phyloP scores from a whole-genome alignment of 1,140 invertebrate species.

The Drosophila miranda region DNA sequence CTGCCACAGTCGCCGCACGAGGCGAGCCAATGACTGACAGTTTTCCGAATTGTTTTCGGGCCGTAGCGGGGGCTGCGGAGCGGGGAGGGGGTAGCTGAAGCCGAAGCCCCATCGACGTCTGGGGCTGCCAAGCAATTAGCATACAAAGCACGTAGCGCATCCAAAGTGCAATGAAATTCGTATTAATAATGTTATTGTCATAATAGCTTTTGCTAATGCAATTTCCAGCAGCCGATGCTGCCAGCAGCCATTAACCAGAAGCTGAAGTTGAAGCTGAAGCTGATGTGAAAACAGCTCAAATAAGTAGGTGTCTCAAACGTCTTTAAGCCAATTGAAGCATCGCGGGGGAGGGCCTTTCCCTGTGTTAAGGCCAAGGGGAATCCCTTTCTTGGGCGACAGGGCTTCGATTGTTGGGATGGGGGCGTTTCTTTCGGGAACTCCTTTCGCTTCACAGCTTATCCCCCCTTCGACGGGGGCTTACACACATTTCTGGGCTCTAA shows the following conservation, averaged over 20 bases:
- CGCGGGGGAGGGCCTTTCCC: background rate
- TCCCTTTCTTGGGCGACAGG: too few relatives aligned
- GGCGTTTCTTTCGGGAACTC: background rate
- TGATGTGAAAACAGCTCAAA: too few relatives aligned
- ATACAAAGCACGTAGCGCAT: slow-evolving; percentile 70
- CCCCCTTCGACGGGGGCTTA: slow-evolving; percentile 24
- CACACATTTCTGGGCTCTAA: slow-evolving; percentile 49
- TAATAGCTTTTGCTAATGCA: slow-evolving; percentile 35
- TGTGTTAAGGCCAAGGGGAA: too few relatives aligned
- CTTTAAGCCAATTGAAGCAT: slow-evolving; percentile 32
- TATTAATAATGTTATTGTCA: slow-evolving; percentile 61
- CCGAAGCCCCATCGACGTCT: slow-evolving; percentile 5
- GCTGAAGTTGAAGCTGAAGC: slow-evolving; percentile 1
- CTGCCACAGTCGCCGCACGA: background rate
- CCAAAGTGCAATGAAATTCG: slow-evolving; percentile 62
- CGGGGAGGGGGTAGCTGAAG: background rate
- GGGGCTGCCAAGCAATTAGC: slow-evolving; percentile 55
- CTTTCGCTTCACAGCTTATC: slow-evolving; percentile 8
- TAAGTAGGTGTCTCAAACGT: slow-evolving; percentile 17
- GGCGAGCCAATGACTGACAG: slow-evolving; percentile 52
- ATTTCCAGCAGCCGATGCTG: slow-evolving; percentile 31
- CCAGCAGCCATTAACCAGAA: slow-evolving; percentile 34
- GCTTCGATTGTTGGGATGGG: background rate
- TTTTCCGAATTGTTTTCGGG: slow-evolving; percentile 51
- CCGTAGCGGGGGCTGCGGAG: slow-evolving; percentile 17